Conservation (phyloP, 2,888 invertebrate species). For the Cheilosia urbana region DNA sequence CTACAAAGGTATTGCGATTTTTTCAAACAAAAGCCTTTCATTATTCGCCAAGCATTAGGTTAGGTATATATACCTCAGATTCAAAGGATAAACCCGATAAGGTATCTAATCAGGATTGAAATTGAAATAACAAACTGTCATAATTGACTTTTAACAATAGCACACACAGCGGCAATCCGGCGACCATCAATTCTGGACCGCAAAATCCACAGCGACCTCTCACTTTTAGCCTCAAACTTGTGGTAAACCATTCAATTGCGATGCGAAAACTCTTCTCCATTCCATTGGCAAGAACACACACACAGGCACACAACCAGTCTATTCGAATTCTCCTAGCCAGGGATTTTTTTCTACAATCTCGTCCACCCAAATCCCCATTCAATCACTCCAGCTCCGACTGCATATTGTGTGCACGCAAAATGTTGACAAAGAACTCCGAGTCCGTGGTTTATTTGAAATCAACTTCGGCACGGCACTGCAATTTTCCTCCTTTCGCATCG, state of each 20-base stretch:
- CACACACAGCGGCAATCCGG: slow-evolving; percentile 39
- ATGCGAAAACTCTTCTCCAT: slow-evolving; percentile 41
- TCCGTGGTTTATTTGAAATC: slow-evolving; percentile 74
- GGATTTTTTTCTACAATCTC: slow-evolving; percentile 71
- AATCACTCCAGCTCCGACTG: slow-evolving; percentile 41
- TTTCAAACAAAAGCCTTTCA: no score
- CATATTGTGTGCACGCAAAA: slow-evolving; percentile 69
- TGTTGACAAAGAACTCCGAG: slow-evolving; percentile 74
- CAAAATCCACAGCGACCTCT: slow-evolving; percentile 60
- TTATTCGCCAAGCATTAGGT: no score
- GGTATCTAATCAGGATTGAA: not conserved
- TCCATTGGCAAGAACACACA: not conserved
- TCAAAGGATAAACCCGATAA: not conserved
- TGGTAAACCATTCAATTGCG: slow-evolving; percentile 56
- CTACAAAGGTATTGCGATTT: no score
- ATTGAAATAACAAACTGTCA: slow-evolving; percentile 37
- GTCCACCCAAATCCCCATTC: slow-evolving; percentile 33
- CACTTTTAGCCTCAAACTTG: slow-evolving; percentile 61
- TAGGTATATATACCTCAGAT: no score
- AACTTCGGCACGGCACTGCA: slow-evolving; percentile 69
- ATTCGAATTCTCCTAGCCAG: slow-evolving; percentile 37
- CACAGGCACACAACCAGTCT: slow-evolving; percentile 6
- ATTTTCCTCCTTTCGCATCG: slow-evolving; percentile 50
- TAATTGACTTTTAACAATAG: slow-evolving; percentile 64
- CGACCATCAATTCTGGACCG: slow-evolving; percentile 43